Evolutionary conservation across 1,140 invertebrate genomes (phyloP).

Genomic region (Helicoverpa zea): DNA sequence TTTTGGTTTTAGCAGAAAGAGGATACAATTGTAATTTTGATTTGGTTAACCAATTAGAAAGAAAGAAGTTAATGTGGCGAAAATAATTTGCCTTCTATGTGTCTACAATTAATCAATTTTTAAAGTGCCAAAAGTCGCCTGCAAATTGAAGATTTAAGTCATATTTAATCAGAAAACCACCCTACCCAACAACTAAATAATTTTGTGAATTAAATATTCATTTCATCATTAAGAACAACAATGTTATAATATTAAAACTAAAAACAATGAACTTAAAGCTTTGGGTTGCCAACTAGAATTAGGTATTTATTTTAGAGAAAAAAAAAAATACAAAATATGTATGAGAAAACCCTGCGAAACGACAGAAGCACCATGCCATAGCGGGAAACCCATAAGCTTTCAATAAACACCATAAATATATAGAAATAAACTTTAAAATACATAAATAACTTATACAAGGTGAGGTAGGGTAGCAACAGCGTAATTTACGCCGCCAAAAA

Average conservation of each 20-base stretch:
- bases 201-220: background rate
- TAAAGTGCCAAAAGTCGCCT: too few relatives aligned
- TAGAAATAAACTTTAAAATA: conserved; percentile 26
- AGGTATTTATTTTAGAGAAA: conserved; percentile 30
- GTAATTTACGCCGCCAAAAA: conserved; percentile 1
- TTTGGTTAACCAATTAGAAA: too few relatives aligned
- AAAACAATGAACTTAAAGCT: conserved; percentile 64
- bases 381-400: conserved; percentile 81
- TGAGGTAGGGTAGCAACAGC: background rate
- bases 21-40: too few relatives aligned
- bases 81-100: too few relatives aligned
- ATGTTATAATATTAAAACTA: conserved; percentile 23
- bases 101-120: too few relatives aligned
- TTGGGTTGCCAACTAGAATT: conserved; percentile 71
- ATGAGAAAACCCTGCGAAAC: conserved; percentile 43
- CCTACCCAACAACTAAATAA: background rate
- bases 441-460: conserved; percentile 56
- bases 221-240: conserved; percentile 9
- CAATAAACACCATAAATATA: conserved; percentile 59
- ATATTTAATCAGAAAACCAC: conserved; percentile 6
- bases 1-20: too few relatives aligned
- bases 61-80: too few relatives aligned
- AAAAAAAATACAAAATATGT: conserved; percentile 39
- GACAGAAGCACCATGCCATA: conserved; percentile 71
- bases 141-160: too few relatives aligned